These are phyloP conservation scores for Liodrosophila aerea DNA, from an alignment of 2,888 invertebrate genomes.

Conservation along the genomic window DNA sequence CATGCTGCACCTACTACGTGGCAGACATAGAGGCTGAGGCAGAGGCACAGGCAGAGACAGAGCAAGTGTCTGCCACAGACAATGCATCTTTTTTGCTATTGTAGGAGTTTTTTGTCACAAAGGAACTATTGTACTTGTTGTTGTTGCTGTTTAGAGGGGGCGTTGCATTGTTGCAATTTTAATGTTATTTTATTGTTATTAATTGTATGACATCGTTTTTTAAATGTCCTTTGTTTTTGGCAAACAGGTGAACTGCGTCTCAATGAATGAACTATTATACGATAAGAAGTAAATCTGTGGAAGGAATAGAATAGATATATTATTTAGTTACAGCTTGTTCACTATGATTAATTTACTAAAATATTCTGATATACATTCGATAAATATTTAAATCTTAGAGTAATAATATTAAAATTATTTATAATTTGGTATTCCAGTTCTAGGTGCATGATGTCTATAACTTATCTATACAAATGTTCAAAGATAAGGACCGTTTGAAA, in stretches of 20 bases:
- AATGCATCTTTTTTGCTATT: constrained; percentile 44
- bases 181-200: constrained; percentile 74
- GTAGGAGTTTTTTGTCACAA: constrained; percentile 29
- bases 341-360: too few species aligned
- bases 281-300: too few species aligned
- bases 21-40: constrained; percentile 1
- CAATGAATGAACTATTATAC: constrained; percentile 7
- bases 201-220: constrained; percentile 69
- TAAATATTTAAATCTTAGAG: too few species aligned
- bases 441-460: too few species aligned
- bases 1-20: constrained; percentile 2
- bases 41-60: constrained; percentile 9
- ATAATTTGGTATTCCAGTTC: too few species aligned
- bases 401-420: too few species aligned
- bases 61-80: constrained; percentile 50
- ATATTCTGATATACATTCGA: too few species aligned
- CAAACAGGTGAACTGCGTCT: constrained; percentile 28
- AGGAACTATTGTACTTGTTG: constrained; percentile 34
- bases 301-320: too few species aligned
- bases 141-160: constrained; percentile 35
- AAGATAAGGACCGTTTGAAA: too few species aligned
- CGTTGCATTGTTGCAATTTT: constrained; percentile 72
- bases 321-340: too few species aligned
- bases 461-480: too few species aligned
- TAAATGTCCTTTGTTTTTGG: constrained; percentile 50